Base-by-base conservation (phyloP, 2,888 invertebrate genomes). In the Eilema depressum region DNA sequence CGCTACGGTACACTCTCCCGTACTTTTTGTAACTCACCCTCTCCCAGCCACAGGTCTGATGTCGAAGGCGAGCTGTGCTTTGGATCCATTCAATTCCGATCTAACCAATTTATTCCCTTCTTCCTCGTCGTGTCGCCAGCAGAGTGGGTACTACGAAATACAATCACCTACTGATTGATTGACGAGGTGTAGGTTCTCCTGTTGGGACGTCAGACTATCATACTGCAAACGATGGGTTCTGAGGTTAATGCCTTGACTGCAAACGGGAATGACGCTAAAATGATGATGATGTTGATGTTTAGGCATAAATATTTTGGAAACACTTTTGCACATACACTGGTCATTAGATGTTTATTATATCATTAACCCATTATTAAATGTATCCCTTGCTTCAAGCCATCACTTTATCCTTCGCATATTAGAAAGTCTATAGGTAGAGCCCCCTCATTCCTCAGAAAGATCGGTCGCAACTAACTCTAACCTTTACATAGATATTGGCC, bases 1-100 rank as follows among this genome's bases (percentile, higher is more conserved):
- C 86, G 95, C 88, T 95, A 95, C 81, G 95, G 95, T 95, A 68
- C 47, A 20, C 28, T 8, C 1, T 7, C 4, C n/a, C 17, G 41
- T 2, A 41, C 41, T 20, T 17, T 59, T 0, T 12, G 5, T 17
- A 2, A 62, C 25, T 23, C n/a, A n/a, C n/a, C n/a, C n/a, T n/a
- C n/a, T n/a, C n/a, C n/a, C n/a, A n/a, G n/a, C n/a, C n/a, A n/a
- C n/a, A n/a, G n/a, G n/a, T n/a, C n/a, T n/a, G n/a, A n/a, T n/a
- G n/a, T n/a, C n/a, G n/a, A n/a, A n/a, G n/a, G 7, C 53, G 2
- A 20, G 17, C 4, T 53, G 33, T 11, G 33, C 10, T 37, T 37
- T 30, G 30, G 7, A 7, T 37, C 33, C 1, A 10, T 37, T 11
- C 33, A 10, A 37, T 37, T 4, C 11, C 10, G 11, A 37, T 37